Conservation (phyloP, 2,113 vertebrate genomes). For the Takifugu flavidus region DNA sequence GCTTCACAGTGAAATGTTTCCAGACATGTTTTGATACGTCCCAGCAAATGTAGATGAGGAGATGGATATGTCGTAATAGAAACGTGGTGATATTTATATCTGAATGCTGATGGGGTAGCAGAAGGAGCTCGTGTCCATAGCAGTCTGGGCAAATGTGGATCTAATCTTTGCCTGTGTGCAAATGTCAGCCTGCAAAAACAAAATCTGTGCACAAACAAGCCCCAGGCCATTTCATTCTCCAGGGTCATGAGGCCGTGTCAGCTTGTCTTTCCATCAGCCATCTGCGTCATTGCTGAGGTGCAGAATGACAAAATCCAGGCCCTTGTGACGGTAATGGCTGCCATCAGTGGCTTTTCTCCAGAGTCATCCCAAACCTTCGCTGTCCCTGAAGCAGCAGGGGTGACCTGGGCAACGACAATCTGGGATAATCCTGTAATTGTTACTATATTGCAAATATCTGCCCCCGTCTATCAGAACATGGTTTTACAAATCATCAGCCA, state of each 20-base stretch:
- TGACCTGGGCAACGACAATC: too few species aligned
- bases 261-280: slow-evolving; percentile 31
- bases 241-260: slow-evolving; percentile 29
- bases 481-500: not conserved
- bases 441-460: slow-evolving; percentile 23
- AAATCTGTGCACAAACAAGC: not conserved
- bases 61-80: too few species aligned
- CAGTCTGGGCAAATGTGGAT: too few species aligned
- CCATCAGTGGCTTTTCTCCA: slow-evolving; percentile 21
- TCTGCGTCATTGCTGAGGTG: slow-evolving; percentile 24
- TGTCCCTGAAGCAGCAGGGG: too few species aligned
- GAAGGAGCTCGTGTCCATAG: too few species aligned
- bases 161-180: too few species aligned
- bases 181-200: too few species aligned
- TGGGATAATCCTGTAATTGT: slow-evolving; percentile 37
- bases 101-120: too few species aligned
- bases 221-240: slow-evolving; percentile 21
- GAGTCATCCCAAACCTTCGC: slow-evolving; percentile 19
- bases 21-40: too few species aligned
- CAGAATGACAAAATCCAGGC: slow-evolving; percentile 33
- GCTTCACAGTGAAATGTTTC: too few species aligned
- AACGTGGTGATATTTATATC: too few species aligned
- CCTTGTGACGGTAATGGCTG: not conserved
- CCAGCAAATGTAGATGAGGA: too few species aligned
- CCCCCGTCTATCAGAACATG: slow-evolving; percentile 7